Evolutionary conservation across 2,113 vertebrate genomes (phyloP).

Genomic region (Murina feae): DNA sequence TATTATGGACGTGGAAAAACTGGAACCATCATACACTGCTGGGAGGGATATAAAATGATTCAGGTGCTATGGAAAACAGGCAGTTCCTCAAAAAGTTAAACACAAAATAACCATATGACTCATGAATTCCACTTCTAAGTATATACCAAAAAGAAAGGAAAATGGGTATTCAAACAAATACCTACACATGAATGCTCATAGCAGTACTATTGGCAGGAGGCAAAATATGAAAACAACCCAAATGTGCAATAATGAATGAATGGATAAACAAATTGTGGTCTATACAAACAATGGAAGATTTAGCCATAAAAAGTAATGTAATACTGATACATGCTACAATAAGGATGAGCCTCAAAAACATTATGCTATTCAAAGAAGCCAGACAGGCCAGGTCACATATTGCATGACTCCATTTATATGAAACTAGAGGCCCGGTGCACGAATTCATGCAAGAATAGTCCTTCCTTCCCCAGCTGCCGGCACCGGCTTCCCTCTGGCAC

Average conservation of each 20-base stretch:
- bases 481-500: too few species aligned
- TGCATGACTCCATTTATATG: too few species aligned
- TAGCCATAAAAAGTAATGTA: background rate
- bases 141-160: too few species aligned
- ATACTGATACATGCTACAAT: background rate
- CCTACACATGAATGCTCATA: background rate
- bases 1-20: background rate
- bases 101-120: background rate
- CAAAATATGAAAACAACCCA: background rate
- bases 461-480: too few species aligned
- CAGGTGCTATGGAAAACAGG: background rate
- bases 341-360: background rate
- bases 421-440: too few species aligned
- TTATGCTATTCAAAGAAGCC: background rate
- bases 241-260: background rate
- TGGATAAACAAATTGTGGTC: too few species aligned
- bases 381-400: background rate
- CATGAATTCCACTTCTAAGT: background rate
- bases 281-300: background rate
- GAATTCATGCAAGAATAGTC: too few species aligned
- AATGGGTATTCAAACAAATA: background rate
- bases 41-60: background rate
- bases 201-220: background rate
- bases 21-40: background rate
- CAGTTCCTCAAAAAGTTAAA: background rate